Percentiles rank a stretch among this genome's conserved stretches.
These are phyloP conservation scores for Kryptopterus vitreolus DNA, from an alignment of 2,797 vertebrate species.

Conservation along the genomic window DNA sequence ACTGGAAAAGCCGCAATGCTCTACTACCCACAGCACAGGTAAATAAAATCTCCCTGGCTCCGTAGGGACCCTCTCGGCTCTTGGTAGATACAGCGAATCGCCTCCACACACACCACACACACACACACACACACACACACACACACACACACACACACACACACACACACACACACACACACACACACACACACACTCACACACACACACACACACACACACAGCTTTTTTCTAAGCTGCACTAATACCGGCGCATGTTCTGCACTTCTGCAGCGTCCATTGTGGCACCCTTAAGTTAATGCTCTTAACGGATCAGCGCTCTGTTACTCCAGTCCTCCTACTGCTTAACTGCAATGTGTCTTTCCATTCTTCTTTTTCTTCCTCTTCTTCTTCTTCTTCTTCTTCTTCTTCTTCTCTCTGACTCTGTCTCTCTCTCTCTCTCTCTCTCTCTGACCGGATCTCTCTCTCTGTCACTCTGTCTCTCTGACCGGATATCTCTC, in stretches of 20 bases:
- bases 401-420: too few species aligned
- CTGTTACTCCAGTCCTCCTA: not conserved
- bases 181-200: too few species aligned
- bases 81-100: not conserved
- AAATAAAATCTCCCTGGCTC: constrained; percentile 43
- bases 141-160: too few species aligned
- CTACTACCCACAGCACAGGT: constrained; percentile 46
- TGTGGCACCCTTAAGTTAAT: constrained; percentile 24
- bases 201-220: not conserved
- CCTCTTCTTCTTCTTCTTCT: too few species aligned
- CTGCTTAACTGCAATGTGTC: not conserved
- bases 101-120: too few species aligned
- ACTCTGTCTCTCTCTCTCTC: too few species aligned
- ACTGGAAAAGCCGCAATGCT: constrained; percentile 34
- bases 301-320: constrained; percentile 28
- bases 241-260: constrained; percentile 27
- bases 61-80: not conserved
- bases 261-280: not conserved
- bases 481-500: too few species aligned
- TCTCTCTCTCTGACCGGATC: too few species aligned
- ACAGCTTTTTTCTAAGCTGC: not conserved
- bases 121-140: too few species aligned
- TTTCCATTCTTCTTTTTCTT: not conserved
- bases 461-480: too few species aligned
- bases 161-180: too few species aligned